Evolutionary conservation across 1,140 invertebrate species (phyloP).

Genomic region (Melanaphis sacchari): DNA sequence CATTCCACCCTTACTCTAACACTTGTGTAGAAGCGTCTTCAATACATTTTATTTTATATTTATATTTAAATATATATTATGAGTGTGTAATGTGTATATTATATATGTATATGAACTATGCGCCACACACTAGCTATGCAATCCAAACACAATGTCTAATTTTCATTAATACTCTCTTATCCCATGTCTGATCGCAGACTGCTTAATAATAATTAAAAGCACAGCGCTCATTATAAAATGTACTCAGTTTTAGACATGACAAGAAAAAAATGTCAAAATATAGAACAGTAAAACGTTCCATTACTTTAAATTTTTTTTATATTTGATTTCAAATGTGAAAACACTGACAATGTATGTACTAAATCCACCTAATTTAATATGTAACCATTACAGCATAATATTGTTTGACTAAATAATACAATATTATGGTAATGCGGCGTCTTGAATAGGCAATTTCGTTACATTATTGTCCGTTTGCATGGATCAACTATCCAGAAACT

Average conservation of each 20-base stretch:
- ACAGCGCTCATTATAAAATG: neutral
- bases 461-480: neutral
- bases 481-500: neutral
- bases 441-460: neutral
- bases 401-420: neutral
- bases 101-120: neutral
- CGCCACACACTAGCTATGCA: neutral
- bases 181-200: neutral
- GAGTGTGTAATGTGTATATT: neutral
- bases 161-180: neutral
- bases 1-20: conserved; percentile 13
- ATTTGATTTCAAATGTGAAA: neutral
- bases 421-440: neutral
- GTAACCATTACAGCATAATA: neutral
- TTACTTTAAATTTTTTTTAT: neutral
- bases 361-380: neutral
- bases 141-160: neutral
- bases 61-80: neutral
- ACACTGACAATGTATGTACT: neutral
- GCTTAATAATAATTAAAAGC: conserved; percentile 38
- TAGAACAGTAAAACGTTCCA: neutral
- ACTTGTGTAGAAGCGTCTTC: conserved; percentile 33
- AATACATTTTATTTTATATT: neutral
- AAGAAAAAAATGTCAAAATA: conserved; percentile 11
- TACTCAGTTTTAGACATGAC: neutral